A percentile compares a stretch with the other conserved stretches of the same genome.
phyloP scores from a whole-genome alignment of 2,888 invertebrate species.

The Bombylius discolor region DNA sequence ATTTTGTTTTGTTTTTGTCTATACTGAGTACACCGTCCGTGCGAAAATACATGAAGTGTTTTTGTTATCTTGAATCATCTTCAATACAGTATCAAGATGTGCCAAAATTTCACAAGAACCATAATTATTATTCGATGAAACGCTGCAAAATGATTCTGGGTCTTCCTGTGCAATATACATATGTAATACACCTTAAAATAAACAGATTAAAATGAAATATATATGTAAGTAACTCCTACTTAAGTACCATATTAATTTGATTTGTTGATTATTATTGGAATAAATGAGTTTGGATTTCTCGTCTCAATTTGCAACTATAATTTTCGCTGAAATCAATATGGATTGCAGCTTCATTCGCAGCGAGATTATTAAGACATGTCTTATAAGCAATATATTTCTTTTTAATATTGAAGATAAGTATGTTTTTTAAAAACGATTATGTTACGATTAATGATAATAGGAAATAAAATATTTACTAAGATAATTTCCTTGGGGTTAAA shows the following conservation, averaged over 20 bases:
- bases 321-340: slow-evolving; percentile 7
- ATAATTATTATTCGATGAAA: not conserved
- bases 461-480: no score
- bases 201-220: no score
- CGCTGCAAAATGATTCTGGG: not conserved
- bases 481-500: no score
- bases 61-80: not conserved
- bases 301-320: not conserved
- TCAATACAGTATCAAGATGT: not conserved
- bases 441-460: no score
- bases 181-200: not conserved
- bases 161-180: not conserved
- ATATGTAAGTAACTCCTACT: not conserved
- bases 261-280: not conserved
- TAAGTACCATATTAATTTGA: not conserved
- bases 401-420: no score
- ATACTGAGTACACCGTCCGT: no score
- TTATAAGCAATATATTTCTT: no score
- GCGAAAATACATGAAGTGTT: not conserved
- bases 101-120: not conserved
- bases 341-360: not conserved
- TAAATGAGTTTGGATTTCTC: not conserved
- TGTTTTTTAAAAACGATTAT: no score
- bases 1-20: no score
- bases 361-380: no score